Conservation (phyloP, 2,888 invertebrate genomes). For the Fragum whitleyi region DNA sequence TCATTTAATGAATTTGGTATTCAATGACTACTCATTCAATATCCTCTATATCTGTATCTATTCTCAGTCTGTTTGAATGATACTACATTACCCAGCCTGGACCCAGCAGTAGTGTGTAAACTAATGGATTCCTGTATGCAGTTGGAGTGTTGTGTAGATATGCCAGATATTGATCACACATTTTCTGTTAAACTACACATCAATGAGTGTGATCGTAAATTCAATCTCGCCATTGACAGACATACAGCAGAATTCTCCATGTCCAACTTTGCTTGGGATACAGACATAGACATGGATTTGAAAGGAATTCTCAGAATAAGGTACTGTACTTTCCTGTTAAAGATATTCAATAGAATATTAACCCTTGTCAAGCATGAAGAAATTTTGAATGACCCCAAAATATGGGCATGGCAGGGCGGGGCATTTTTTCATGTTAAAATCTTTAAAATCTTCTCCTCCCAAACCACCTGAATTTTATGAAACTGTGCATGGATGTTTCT, state of each 20-base stretch:
- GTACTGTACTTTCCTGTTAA: no score
- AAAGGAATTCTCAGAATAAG: slow-evolving; percentile 60
- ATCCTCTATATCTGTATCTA: neutral
- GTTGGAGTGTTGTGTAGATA: slow-evolving; percentile 41
- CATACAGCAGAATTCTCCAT: slow-evolving; percentile 47
- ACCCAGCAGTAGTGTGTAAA: slow-evolving; percentile 1
- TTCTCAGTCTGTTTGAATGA: slow-evolving; percentile 31
- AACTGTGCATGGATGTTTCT: no score
- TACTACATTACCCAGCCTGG: neutral
- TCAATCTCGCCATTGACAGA: slow-evolving; percentile 58
- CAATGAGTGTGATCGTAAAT: slow-evolving; percentile 52
- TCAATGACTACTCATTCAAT: no score
- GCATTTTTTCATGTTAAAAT: no score
- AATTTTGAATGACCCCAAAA: no score
- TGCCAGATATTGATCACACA: slow-evolving; percentile 26
- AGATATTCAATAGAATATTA: no score
- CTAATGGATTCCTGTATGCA: slow-evolving; percentile 24
- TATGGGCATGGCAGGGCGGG: no score
- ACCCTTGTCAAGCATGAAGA: no score
- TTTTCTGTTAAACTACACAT: slow-evolving; percentile 36
- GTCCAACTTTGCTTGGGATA: slow-evolving; percentile 52
- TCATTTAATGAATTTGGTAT: no score
- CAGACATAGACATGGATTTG: slow-evolving; percentile 44
- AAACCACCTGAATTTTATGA: no score
- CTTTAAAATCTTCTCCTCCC: no score